A percentile compares a stretch with the other conserved stretches of the same genome.
phyloP scores from a whole-genome alignment of 2,797 vertebrate genomes.

The Brachyrhaphis roseni region DNA sequence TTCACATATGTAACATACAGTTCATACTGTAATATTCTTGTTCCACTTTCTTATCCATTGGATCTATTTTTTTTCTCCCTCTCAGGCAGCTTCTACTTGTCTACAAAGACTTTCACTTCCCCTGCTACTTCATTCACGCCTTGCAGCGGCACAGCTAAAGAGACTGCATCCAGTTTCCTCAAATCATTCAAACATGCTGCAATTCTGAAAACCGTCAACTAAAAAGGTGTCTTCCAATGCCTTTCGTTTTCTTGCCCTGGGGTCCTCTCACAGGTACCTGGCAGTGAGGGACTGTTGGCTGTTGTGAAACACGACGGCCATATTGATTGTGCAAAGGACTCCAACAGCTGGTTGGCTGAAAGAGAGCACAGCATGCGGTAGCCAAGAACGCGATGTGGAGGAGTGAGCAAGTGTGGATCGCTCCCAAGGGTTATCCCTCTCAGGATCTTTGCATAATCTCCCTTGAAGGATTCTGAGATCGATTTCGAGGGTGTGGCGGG shows the following conservation, averaged over 20 bases:
- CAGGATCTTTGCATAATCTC: constrained; percentile 67
- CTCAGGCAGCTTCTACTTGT: not conserved
- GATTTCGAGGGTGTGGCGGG: constrained; percentile 50
- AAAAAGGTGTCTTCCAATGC: constrained; percentile 36
- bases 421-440: constrained; percentile 66
- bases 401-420: constrained; percentile 64
- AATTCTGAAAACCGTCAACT: constrained; percentile 45
- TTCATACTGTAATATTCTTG: constrained; percentile 2
- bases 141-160: constrained; percentile 26
- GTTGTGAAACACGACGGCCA: constrained; percentile 72
- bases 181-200: constrained; percentile 22
- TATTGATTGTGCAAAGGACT: constrained; percentile 67
- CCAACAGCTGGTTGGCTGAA: constrained; percentile 69
- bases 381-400: constrained; percentile 59
- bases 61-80: not conserved
- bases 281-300: constrained; percentile 64
- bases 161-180: constrained; percentile 21
- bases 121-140: constrained; percentile 12
- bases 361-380: constrained; percentile 46
- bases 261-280: constrained; percentile 65
- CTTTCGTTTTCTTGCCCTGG: constrained; percentile 46
- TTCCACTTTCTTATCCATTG: constrained; percentile 2
- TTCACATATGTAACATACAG: not conserved
- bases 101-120: not conserved
- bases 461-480: constrained; percentile 58